phyloP scores from a whole-genome alignment of 2,113 vertebrate genomes.

The Siphamia tubifer region DNA sequence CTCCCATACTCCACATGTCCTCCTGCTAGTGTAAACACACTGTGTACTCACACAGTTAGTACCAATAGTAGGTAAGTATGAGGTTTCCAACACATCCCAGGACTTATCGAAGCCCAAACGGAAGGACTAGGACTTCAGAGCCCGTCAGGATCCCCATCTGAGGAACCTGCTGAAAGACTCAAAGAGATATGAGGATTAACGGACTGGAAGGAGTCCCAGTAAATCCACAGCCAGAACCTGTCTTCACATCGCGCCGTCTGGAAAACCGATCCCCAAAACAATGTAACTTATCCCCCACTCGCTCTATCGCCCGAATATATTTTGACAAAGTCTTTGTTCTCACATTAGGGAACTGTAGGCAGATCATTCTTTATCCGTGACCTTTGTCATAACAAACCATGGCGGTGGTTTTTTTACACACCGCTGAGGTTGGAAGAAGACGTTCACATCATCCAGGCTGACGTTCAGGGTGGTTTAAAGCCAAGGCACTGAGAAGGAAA shows the following conservation, averaged over 20 bases:
- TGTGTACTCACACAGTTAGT: no score
- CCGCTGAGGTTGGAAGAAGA: conserved; percentile 12
- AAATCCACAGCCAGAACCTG: conserved; percentile 67
- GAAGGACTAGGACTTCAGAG: conserved; percentile 41
- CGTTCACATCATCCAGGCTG: not conserved
- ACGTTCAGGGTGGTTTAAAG: not conserved
- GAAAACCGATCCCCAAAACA: conserved; percentile 73
- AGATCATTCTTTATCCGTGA: conserved; percentile 77
- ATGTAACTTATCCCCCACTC: conserved; percentile 74
- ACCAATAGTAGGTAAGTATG: no score
- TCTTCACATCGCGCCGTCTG: conserved; percentile 70
- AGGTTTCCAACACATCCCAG: no score
- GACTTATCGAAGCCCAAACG: conserved; percentile 9
- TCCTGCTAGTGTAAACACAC: no score
- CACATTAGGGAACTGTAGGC: conserved; percentile 73
- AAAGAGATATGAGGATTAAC: conserved; percentile 71
- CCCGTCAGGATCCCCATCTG: conserved; percentile 8
- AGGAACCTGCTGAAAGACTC: conserved; percentile 59
- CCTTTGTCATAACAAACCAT: conserved; percentile 76
- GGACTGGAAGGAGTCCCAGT: conserved; percentile 65
- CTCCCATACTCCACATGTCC: no score
- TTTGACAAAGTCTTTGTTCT: conserved; percentile 80
- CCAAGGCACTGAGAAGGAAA: not conserved
- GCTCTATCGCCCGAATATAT: conserved; percentile 66
- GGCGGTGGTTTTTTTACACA: conserved; percentile 62